Conservation (phyloP, 1,140 invertebrate genomes). For the Apis cerana region DNA sequence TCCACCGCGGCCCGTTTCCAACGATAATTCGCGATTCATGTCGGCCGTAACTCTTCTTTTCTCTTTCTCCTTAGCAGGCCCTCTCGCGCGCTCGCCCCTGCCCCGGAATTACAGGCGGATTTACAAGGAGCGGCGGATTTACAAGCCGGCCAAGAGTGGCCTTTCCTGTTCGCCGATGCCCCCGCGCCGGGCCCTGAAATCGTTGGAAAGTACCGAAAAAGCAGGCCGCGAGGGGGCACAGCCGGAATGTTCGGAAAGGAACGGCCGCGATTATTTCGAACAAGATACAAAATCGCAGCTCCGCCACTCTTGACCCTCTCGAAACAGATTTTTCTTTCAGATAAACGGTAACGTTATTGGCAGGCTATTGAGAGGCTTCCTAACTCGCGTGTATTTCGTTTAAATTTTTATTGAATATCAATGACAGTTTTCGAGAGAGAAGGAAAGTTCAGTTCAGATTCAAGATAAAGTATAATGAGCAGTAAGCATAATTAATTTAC, state of each 20-base stretch:
- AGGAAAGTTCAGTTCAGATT: too few relatives aligned
- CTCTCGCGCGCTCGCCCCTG: slow-evolving; percentile 63
- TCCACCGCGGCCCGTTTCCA: slow-evolving; percentile 70
- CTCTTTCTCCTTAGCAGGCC: slow-evolving; percentile 51
- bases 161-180: slow-evolving; percentile 74
- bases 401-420: too few relatives aligned
- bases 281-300: slow-evolving; percentile 42
- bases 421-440: too few relatives aligned
- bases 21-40: slow-evolving; percentile 79
- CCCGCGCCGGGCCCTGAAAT: slow-evolving; percentile 56
- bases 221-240: slow-evolving; percentile 46
- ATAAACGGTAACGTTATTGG: too few relatives aligned
- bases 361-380: too few relatives aligned
- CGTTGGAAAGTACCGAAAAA: slow-evolving; percentile 65
- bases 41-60: slow-evolving; percentile 76
- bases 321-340: too few relatives aligned
- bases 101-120: slow-evolving; percentile 75
- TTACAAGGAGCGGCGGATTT: slow-evolving; percentile 77
- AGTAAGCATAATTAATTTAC: too few relatives aligned
- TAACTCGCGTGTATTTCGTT: too few relatives aligned
- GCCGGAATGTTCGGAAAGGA: slow-evolving; percentile 53
- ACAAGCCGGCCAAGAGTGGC: slow-evolving; percentile 78
- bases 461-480: too few relatives aligned
- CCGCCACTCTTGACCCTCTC: neutral
- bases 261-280: slow-evolving; percentile 56